These are phyloP conservation scores for Bombus huntii DNA, from an alignment of 1,140 invertebrate species.

Conservation along the genomic window DNA sequence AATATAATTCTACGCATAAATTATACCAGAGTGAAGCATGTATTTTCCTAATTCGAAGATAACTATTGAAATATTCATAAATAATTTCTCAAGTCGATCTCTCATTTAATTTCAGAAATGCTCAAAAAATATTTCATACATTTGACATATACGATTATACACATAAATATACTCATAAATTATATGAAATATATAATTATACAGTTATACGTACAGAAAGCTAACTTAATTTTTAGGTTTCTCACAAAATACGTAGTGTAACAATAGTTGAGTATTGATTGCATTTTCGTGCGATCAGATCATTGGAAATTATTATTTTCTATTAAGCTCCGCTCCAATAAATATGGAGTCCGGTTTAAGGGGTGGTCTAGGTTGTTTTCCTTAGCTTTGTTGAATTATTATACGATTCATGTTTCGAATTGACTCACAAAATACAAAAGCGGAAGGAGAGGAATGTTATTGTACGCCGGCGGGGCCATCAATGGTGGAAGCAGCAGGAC, in stretches of 20 bases:
- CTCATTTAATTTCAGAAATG: neutral
- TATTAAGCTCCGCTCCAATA: slow-evolving; percentile 64
- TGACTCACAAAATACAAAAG: slow-evolving; percentile 83
- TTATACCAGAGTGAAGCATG: neutral
- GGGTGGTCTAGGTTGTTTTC: slow-evolving; percentile 76
- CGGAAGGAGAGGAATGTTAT: slow-evolving; percentile 82
- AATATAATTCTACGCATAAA: slow-evolving; percentile 71
- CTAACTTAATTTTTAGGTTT: too few species aligned
- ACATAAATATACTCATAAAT: too few species aligned
- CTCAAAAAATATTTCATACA: neutral
- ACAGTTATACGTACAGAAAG: too few species aligned
- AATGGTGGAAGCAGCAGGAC: slow-evolving; percentile 27
- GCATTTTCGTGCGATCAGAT: neutral
- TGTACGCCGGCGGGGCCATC: slow-evolving; percentile 75
- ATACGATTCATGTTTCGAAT: slow-evolving; percentile 83
- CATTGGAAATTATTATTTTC: slow-evolving; percentile 42
- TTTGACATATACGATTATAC: too few species aligned
- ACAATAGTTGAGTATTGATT: too few species aligned
- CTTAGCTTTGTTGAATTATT: slow-evolving; percentile 81
- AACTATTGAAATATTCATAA: neutral
- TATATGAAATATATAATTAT: too few species aligned
- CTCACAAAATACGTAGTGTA: too few species aligned
- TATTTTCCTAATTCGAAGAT: neutral
- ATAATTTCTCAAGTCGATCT: neutral
- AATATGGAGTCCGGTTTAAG: slow-evolving; percentile 77